These are phyloP conservation scores for Drosophila barbarae DNA, from an alignment of 2,888 invertebrate genomes.

Conservation along the genomic window DNA sequence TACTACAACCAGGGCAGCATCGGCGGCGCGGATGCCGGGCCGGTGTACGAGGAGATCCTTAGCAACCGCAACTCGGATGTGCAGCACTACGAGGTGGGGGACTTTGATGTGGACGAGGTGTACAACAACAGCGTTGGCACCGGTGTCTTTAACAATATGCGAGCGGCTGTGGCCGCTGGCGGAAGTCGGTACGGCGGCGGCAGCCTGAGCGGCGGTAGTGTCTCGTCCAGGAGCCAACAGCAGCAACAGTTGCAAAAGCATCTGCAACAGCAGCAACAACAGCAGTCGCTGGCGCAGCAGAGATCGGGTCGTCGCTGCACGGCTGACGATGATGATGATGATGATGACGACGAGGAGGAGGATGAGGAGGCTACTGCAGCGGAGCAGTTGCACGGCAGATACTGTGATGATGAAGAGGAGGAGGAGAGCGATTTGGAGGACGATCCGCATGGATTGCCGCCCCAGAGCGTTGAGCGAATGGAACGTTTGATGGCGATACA, in stretches of 20 bases:
- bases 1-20: conserved; percentile 74
- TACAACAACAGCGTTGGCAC: conserved; percentile 67
- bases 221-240: conserved; percentile 63
- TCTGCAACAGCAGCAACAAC: conserved; percentile 37
- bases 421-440: conserved; percentile 69
- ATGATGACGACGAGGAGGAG: conserved; percentile 63
- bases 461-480: conserved; percentile 78
- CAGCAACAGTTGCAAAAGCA: conserved; percentile 43
- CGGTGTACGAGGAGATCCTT: conserved; percentile 79
- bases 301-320: conserved; percentile 50
- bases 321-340: conserved; percentile 61
- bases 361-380: conserved; percentile 63
- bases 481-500: conserved; percentile 76
- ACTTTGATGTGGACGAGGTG: conserved; percentile 72
- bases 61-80: conserved; percentile 78
- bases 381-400: conserved; percentile 64
- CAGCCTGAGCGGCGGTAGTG: conserved; percentile 67
- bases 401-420: conserved; percentile 76
- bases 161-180: conserved; percentile 63
- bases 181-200: conserved; percentile 56
- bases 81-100: conserved; percentile 76
- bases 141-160: conserved; percentile 63
- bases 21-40: conserved; percentile 69
- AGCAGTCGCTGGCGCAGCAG: conserved; percentile 46
- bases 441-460: conserved; percentile 67